Evolutionary conservation across 2,797 vertebrate species (phyloP).

Genomic region (Hipposideros larvatus): DNA sequence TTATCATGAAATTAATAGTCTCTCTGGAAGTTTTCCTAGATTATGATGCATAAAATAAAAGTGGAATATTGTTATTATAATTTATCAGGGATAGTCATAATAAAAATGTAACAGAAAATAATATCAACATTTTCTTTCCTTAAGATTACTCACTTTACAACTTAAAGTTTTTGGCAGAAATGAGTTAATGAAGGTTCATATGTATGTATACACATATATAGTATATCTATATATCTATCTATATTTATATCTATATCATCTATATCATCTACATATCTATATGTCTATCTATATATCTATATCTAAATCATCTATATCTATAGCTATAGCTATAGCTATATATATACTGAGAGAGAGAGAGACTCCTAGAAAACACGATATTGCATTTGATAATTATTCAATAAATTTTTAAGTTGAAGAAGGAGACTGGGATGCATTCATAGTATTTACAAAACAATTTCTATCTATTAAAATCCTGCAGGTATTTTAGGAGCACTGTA

Average conservation of each 20-base stretch:
- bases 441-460: neutral
- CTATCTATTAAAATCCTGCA: neutral
- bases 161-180: neutral
- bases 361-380: neutral
- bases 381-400: neutral
- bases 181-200: neutral
- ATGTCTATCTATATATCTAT: no score
- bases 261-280: no score
- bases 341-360: neutral
- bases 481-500: neutral
- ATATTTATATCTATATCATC: no score
- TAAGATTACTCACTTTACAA: neutral
- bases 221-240: no score
- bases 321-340: no score
- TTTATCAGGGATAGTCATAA: neutral
- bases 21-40: constrained; percentile 1
- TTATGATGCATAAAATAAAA: neutral
- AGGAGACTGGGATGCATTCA: neutral
- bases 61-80: neutral
- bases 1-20: neutral
- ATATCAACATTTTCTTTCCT: neutral
- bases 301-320: no score
- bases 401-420: neutral
- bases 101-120: neutral
- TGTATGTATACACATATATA: neutral